Percentiles rank a stretch among this genome's conserved stretches.
Evolutionary conservation across 2,113 vertebrate species (phyloP).

Genomic region (Cynopterus brachyotis): DNA sequence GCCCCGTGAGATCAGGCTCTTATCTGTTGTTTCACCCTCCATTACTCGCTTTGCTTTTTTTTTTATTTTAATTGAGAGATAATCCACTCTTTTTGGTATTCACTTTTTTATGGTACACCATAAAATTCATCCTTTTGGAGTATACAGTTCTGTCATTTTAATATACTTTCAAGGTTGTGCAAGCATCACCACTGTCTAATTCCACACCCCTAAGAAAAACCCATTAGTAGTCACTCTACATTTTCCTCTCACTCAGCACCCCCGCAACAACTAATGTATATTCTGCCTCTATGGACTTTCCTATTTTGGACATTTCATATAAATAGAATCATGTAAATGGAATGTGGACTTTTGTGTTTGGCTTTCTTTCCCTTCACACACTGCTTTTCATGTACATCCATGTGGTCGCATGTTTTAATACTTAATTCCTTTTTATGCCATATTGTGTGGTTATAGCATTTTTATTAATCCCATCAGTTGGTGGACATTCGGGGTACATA

Average conservation of each 20-base stretch:
- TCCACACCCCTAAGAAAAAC: neutral
- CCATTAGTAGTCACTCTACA: neutral
- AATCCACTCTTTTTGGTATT: neutral
- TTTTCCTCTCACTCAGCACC: neutral
- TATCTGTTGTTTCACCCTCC: neutral
- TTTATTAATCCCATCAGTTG: neutral
- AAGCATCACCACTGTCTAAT: neutral
- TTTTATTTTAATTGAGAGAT: too few species aligned
- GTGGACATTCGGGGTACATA: neutral
- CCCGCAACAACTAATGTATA: neutral
- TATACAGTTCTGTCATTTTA: neutral
- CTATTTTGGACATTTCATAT: neutral
- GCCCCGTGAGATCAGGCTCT: neutral
- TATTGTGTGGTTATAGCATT: neutral
- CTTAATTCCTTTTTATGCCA: neutral
- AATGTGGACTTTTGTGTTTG: neutral
- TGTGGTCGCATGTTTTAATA: neutral
- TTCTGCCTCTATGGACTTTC: neutral
- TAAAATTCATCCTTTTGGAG: neutral
- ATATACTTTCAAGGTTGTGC: neutral
- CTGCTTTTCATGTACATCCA: neutral
- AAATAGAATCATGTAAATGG: neutral
- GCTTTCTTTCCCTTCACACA: neutral
- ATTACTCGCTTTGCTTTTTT: neutral
- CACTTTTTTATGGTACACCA: neutral